Base-by-base conservation (phyloP, 2,113 vertebrate genomes). In the Tricholaema leucomelas region DNA sequence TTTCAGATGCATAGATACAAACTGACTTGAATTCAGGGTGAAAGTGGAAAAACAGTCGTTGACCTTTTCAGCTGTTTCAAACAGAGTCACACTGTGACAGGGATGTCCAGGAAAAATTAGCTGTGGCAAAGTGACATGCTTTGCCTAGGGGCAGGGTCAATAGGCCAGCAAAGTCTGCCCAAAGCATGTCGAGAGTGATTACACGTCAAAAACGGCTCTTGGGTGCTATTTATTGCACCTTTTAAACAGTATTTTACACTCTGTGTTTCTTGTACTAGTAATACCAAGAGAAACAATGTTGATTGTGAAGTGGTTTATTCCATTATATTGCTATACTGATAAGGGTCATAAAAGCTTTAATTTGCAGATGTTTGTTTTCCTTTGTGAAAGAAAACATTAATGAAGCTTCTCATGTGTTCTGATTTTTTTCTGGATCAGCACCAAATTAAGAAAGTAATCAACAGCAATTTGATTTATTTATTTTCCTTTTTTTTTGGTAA, bases 11-110 rank as follows among this genome's bases (percentile, higher is more conserved):
- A 19, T 40, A 33, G 42, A 69, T 87, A 15, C 25, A 75, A 96
- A 83, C 23, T 91, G 40, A 69, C 35, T 88, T 44, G 58, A 89
- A 59, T 76, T 79, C 40, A 76, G 64, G 25, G 61, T 82, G 76
- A 70, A 89, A 74, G 54, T 58, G 36, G 73, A 92, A 85, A 66
- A 50, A 91, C 50, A 50, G 80, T 92, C 24, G 15, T 78, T 96
- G 95, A 97, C 97, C 95, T 97, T 97, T 97, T 96, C 94, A 90
- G 72, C 80, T 69, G 30, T 88, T 96, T 83, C 48, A 83, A 67
- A 77, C 2, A 65, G 92, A 69, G 78, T 87, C 87, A 79, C 16
- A 12, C 33, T 92, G 54, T 92, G 96, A 94, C 94, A 96, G 59
- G 59, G 61, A 70, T 94, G 88, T 92, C 88, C 84, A 67, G 83